Percentiles rank a stretch among this genome's conserved stretches.
Evolutionary conservation across 2,797 vertebrate species (phyloP).

Genomic region (Sebastes iracundus): DNA sequence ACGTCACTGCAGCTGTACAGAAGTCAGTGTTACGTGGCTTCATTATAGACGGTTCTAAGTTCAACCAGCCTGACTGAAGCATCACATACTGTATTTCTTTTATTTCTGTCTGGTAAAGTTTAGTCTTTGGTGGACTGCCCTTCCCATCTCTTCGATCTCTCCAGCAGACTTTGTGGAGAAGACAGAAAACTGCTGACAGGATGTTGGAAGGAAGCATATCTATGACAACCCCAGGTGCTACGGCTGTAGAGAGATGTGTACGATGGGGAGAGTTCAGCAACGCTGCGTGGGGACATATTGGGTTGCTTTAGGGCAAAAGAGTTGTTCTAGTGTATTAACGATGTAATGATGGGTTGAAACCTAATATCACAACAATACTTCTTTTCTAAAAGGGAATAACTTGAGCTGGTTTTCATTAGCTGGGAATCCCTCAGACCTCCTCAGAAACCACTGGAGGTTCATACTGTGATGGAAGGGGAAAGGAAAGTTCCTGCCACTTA

Average conservation of each 20-base stretch:
- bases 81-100: conserved; percentile 5
- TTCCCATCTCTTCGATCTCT: conserved; percentile 3
- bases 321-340: background rate
- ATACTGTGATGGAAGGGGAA: background rate
- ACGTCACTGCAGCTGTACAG: background rate
- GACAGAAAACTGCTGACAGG: conserved; percentile 23
- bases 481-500: background rate
- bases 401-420: background rate
- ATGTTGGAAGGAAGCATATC: conserved; percentile 10
- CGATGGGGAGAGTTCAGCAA: background rate
- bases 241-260: background rate
- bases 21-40: background rate
- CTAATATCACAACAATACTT: background rate
- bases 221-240: background rate
- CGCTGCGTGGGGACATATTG: background rate
- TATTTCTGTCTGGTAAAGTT: conserved; percentile 4
- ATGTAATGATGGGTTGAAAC: background rate
- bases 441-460: background rate
- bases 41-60: background rate
- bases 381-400: background rate
- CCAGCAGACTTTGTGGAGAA: conserved; percentile 4
- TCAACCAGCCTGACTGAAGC: background rate
- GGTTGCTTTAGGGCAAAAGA: background rate
- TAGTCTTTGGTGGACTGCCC: conserved; percentile 4
- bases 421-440: background rate